Percentiles rank a stretch among this genome's conserved stretches.
Evolutionary conservation across 2,888 invertebrate genomes (phyloP).

Genomic region (Lithophane socia): DNA sequence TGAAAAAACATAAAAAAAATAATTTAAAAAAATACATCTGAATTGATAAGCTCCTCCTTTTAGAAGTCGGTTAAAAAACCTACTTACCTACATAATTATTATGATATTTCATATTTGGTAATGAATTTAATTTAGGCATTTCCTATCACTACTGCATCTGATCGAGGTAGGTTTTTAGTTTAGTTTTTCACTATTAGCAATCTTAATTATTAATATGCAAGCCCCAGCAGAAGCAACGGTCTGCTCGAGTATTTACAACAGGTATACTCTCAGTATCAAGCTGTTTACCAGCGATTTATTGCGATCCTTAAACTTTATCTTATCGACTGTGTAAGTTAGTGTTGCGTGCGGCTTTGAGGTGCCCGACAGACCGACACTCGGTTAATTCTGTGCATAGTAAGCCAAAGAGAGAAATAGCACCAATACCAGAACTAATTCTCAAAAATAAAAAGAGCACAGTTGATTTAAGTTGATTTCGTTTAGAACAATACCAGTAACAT

Average conservation of each 20-base stretch:
- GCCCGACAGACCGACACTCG: constrained; percentile 5
- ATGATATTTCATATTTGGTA: not conserved
- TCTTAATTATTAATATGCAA: constrained; percentile 26
- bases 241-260: constrained; percentile 1
- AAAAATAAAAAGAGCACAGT: not conserved
- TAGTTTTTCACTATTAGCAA: not conserved
- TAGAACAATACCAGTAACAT: not conserved
- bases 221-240: constrained; percentile 3
- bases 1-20: too few species aligned
- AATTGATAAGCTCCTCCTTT: too few species aligned
- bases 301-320: constrained; percentile 58
- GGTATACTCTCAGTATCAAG: constrained; percentile 20
- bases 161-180: not conserved
- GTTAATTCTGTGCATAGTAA: constrained; percentile 2
- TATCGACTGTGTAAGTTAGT: constrained; percentile 49
- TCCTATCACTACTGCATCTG: not conserved
- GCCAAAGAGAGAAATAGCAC: not conserved
- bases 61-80: not conserved
- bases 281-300: constrained; percentile 45
- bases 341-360: constrained; percentile 51
- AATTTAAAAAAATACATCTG: too few species aligned
- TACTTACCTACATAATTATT: not conserved
- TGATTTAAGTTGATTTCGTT: not conserved
- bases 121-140: not conserved
- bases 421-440: not conserved